A percentile compares a stretch with the other conserved stretches of the same genome.
Evolutionary conservation across 2,888 invertebrate species (phyloP).

Genomic region (Corbicula japonica): DNA sequence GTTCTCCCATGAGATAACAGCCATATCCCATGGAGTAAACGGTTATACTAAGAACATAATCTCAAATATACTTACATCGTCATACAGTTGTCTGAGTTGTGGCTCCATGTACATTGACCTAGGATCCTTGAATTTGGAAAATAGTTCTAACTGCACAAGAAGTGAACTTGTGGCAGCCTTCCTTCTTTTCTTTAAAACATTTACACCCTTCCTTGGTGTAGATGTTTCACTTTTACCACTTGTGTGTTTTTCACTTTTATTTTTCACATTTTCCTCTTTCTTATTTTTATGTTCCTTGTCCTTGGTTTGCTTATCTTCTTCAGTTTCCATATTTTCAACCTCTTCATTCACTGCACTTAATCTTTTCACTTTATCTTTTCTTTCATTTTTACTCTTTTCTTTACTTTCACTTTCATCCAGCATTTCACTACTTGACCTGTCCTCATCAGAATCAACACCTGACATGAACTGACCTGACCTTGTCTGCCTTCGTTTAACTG

Average conservation of each 20-base stretch:
- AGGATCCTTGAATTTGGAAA: slow-evolving; percentile 93
- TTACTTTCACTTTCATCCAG: slow-evolving; percentile 15
- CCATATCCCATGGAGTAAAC: too few relatives aligned
- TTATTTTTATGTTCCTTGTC: slow-evolving; percentile 1
- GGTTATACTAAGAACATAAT: background rate
- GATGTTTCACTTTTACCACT: slow-evolving; percentile 10
- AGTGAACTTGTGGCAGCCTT: slow-evolving; percentile 73
- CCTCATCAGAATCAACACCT: background rate
- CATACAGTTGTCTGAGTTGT: slow-evolving; percentile 89
- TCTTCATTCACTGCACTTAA: slow-evolving; percentile 58
- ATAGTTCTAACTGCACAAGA: slow-evolving; percentile 89
- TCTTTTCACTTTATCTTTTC: slow-evolving; percentile 22
- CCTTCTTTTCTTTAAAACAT: slow-evolving; percentile 30
- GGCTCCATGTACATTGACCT: slow-evolving; percentile 92
- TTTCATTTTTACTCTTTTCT: slow-evolving; percentile 39
- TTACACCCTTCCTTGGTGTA: background rate
- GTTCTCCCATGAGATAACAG: too few relatives aligned
- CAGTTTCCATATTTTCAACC: slow-evolving; percentile 46
- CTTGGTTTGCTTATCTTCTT: background rate
- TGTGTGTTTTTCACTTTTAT: slow-evolving; percentile 15
- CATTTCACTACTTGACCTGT: slow-evolving; percentile 18
- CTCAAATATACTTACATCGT: slow-evolving; percentile 79
- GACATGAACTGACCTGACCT: background rate
- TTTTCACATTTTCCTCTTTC: slow-evolving; percentile 2
- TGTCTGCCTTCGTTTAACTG: background rate